phyloP scores from a whole-genome alignment of 2,113 vertebrate species.

The Gasterosteus aculeatus region DNA sequence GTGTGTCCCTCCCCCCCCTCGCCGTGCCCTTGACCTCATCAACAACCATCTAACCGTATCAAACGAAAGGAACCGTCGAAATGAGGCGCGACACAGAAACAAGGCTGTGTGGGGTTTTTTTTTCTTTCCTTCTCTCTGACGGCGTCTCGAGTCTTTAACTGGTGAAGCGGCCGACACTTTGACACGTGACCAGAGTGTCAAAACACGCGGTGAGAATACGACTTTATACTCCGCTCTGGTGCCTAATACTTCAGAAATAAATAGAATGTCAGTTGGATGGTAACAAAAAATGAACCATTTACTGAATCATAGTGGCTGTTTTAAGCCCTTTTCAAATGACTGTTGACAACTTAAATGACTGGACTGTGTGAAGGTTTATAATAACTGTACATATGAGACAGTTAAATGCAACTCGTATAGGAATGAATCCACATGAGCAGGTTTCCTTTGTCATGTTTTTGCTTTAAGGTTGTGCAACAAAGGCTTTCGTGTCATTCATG shows the following conservation, averaged over 20 bases:
- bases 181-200: neutral
- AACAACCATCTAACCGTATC: slow-evolving; percentile 14
- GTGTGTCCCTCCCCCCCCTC: neutral
- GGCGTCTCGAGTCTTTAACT: no score
- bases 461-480: no score
- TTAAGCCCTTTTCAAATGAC: no score
- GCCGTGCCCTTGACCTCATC: slow-evolving; percentile 39
- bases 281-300: neutral
- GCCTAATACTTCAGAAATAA: neutral
- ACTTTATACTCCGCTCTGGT: neutral
- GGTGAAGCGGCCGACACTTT: no score
- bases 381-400: no score
- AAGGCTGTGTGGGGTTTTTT: slow-evolving; percentile 5
- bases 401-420: no score
- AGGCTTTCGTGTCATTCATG: no score
- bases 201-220: neutral
- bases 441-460: no score
- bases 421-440: no score
- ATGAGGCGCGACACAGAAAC: slow-evolving; percentile 42
- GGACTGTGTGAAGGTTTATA: no score
- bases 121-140: neutral
- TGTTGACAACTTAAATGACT: no score
- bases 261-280: neutral
- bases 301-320: no score
- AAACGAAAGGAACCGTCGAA: slow-evolving; percentile 28